These are phyloP conservation scores for Nematopogon swammerdamellus DNA, from an alignment of 2,888 invertebrate species.

Conservation along the genomic window DNA sequence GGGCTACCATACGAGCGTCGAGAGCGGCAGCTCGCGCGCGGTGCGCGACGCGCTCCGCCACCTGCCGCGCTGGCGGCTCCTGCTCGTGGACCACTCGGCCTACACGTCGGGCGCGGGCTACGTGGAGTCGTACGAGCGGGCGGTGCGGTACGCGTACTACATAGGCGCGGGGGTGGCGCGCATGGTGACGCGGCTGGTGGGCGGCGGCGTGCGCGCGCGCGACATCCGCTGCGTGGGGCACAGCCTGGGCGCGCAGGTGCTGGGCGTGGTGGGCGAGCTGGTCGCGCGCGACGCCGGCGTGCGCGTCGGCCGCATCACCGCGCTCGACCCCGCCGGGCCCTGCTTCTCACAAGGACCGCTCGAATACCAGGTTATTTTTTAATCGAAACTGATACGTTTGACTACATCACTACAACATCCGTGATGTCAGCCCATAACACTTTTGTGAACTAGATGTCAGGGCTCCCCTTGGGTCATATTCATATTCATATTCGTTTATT, in stretches of 20 bases:
- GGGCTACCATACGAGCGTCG: no score
- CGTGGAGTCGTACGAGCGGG: constrained; percentile 35
- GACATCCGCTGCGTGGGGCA: constrained; percentile 42
- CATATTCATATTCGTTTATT: no score
- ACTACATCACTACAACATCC: no score
- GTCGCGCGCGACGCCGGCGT: neutral
- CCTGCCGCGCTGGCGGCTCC: neutral
- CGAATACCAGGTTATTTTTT: neutral
- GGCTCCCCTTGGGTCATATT: no score
- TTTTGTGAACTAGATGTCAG: no score
- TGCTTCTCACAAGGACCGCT: neutral
- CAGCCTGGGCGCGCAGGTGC: constrained; percentile 40
- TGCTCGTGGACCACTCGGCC: constrained; percentile 27
- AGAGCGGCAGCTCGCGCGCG: no score
- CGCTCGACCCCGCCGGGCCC: neutral
- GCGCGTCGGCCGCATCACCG: neutral
- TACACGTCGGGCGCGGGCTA: constrained; percentile 33
- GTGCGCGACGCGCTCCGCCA: no score
- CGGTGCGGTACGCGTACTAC: constrained; percentile 30
- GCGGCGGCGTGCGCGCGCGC: constrained; percentile 27
- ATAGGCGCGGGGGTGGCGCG: constrained; percentile 31
- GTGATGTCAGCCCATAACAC: no score
- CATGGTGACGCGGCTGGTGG: constrained; percentile 24
- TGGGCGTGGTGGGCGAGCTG: constrained; percentile 25
- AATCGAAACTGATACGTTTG: no score